Evolutionary conservation across 92 coral and sea anemone species (phyloP), one percentile per base, ranked within the genome.

Genomic region (Zoanthus gigantus): DNA sequence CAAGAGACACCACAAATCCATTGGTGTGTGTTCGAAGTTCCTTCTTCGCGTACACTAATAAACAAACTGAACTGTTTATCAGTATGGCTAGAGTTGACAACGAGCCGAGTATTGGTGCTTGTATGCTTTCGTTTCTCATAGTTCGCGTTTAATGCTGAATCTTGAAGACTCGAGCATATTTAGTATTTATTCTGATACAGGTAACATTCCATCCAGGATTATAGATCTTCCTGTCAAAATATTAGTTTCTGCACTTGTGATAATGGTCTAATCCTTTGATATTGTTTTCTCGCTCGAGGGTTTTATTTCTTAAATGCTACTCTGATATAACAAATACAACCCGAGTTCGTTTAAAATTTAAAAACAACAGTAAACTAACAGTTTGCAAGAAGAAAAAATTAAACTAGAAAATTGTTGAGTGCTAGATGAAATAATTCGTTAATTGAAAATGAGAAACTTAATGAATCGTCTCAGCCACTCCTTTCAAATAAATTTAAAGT

Each of bases 1-100:
- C 85, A 46, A 80, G 85, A 10, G 85, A 80, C 74, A 80, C 85
- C 1, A 80, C 85, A 80, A 80, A 80, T 44, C 58, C 85, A 11
- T 80, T 80, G 12, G 85, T 80, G 53, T 80, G 23, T 15, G 85
- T 80, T 44, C 85, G 85, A 61, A 80, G 85, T 45, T 65, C 69
- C 58, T 65, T 80, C 44, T 80, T 80, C 13, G 29, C 42, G 47
- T 80, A 63, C 0, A 80, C 85, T 23, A 80, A 5, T 15, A 80
- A 80, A 80, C 85, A 80, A 57, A 65, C 42, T 63, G 37, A 80
- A 63, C 74, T 80, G 85, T 80, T 80, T 61, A 65, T 80, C 13
- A 42, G n/a, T 9, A 80, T 80, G 44, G 30, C 85, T 15, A 63
- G 11, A 28, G 42, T 63, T 13, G 85, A 80, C 42, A 80, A 42